Conservation (phyloP, 1,140 invertebrate genomes). For the Sinonovacula constricta region DNA sequence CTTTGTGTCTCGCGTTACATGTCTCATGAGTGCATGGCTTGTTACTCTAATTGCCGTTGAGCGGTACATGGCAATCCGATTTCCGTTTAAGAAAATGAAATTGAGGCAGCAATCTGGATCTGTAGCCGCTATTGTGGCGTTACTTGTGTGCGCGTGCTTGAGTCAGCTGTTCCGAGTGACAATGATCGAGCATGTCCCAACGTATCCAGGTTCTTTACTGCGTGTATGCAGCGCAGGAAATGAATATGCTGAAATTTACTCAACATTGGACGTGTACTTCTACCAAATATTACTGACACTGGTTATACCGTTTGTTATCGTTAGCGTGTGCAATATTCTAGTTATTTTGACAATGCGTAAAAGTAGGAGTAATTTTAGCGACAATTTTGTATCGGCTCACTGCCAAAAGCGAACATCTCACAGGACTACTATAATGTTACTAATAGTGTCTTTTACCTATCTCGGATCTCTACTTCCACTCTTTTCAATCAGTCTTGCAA, state of each 20-base stretch:
- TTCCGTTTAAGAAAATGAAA: slow-evolving; percentile 63
- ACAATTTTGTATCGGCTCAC: slow-evolving; percentile 1
- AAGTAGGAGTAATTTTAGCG: slow-evolving; percentile 46
- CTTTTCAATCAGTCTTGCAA: slow-evolving; percentile 59
- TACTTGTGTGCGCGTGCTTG: slow-evolving; percentile 55
- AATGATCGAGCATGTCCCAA: slow-evolving; percentile 25
- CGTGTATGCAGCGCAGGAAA: background rate
- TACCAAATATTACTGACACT: slow-evolving; percentile 11
- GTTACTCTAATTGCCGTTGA: slow-evolving; percentile 69
- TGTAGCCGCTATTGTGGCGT: slow-evolving; percentile 56
- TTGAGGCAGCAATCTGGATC: slow-evolving; percentile 62
- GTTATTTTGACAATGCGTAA: slow-evolving; percentile 67
- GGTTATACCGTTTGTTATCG: slow-evolving; percentile 2
- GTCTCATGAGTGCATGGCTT: slow-evolving; percentile 70
- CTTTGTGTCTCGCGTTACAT: slow-evolving; percentile 60
- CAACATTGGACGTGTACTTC: slow-evolving; percentile 28
- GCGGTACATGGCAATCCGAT: slow-evolving; percentile 64
- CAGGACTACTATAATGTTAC: slow-evolving; percentile 73
- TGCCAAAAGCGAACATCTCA: slow-evolving; percentile 51
- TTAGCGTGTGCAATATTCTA: slow-evolving; percentile 60
- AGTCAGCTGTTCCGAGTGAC: slow-evolving; percentile 24
- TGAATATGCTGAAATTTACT: slow-evolving; percentile 3
- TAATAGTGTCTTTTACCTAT: slow-evolving; percentile 70
- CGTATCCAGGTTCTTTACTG: background rate
- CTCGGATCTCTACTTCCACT: slow-evolving; percentile 68